Evolutionary conservation across 2,797 vertebrate genomes (phyloP).

Genomic region (Oreochromis grahami): DNA sequence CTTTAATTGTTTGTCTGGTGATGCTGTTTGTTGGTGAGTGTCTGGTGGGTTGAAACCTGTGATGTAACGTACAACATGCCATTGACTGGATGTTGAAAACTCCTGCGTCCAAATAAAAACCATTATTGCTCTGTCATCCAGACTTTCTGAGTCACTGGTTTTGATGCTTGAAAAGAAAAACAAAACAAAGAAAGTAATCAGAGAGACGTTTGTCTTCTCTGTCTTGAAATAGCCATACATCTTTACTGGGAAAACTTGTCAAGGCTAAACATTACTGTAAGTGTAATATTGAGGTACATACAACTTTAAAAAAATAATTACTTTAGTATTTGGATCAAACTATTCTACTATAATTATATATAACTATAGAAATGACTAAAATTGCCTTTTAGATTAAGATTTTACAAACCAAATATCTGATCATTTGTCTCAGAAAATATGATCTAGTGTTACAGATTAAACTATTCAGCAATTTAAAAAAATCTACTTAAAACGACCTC

Average conservation of each 20-base stretch:
- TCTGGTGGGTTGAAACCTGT: slow-evolving; percentile 87
- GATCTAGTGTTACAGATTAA: background rate
- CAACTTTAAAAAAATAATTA: background rate
- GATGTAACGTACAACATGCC: slow-evolving; percentile 82
- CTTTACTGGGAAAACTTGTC: background rate
- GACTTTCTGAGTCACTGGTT: background rate
- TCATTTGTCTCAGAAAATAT: background rate
- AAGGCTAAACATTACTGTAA: background rate
- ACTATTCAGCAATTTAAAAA: background rate
- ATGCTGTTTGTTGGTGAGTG: slow-evolving; percentile 83
- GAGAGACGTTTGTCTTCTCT: background rate
- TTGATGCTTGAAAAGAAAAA: background rate
- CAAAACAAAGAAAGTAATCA: background rate
- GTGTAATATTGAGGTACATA: background rate
- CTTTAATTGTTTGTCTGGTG: slow-evolving; percentile 78
- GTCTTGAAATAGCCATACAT: background rate
- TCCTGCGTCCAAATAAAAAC: slow-evolving; percentile 87
- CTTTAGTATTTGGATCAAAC: background rate
- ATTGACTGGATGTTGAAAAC: slow-evolving; percentile 87
- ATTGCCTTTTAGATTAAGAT: background rate
- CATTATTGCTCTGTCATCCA: slow-evolving; percentile 73
- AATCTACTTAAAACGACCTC: background rate
- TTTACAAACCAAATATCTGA: background rate
- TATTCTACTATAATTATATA: background rate
- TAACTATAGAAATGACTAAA: background rate